phyloP scores from a whole-genome alignment of 2,888 invertebrate genomes.

The Lordiphosa fenestrarum region DNA sequence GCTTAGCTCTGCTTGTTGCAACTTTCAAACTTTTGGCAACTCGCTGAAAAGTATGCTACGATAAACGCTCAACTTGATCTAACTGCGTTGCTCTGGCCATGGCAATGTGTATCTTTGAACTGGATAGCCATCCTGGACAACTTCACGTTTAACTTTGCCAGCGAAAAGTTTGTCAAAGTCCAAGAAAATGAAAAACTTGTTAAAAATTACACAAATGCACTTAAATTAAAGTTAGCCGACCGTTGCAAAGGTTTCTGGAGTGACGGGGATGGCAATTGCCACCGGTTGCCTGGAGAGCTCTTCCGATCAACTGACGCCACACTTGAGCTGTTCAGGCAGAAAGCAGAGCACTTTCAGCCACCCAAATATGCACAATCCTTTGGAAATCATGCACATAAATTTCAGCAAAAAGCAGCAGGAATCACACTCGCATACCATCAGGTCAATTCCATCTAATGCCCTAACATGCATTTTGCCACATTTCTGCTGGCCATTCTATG shows the following conservation, averaged over 20 bases:
- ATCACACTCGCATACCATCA: not conserved
- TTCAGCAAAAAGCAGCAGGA: not conserved
- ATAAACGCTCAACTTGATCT: no score
- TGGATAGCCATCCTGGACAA: conserved; percentile 25
- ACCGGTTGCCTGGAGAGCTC: no score
- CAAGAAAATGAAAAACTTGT: conserved; percentile 14
- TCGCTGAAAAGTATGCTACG: not conserved
- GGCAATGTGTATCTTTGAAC: conserved; percentile 20
- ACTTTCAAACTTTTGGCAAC: conserved; percentile 24
- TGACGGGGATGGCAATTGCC: no score
- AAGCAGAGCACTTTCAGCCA: no score
- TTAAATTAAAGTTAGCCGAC: conserved; percentile 23
- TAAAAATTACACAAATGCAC: conserved; percentile 31
- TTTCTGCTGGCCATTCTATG: conserved; percentile 26
- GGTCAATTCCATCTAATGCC: conserved; percentile 14
- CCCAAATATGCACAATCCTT: conserved; percentile 24
- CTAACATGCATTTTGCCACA: conserved; percentile 35
- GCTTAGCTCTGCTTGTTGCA: conserved; percentile 24
- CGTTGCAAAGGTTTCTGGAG: no score
- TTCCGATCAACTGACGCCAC: no score
- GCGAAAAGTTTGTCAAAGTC: conserved; percentile 28
- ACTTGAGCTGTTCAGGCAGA: no score
- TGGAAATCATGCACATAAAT: conserved; percentile 37
- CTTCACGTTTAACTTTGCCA: conserved; percentile 35
- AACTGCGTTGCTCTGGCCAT: no score